These are phyloP conservation scores for Polydrusus pterygomalis DNA, from an alignment of 2,888 invertebrate genomes.

Conservation along the genomic window DNA sequence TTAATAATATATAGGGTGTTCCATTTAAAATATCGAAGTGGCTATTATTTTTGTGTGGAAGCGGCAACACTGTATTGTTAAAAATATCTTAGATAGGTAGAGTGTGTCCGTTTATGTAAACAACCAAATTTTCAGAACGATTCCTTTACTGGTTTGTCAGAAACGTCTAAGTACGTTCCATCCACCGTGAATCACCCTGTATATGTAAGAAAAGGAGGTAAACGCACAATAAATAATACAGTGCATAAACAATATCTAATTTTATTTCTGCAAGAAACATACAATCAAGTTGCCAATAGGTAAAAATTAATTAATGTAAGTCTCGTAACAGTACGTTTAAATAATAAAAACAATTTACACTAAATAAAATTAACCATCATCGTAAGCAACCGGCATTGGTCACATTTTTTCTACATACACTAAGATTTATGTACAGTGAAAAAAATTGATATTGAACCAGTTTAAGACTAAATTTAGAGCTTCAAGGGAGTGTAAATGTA, in stretches of 20 bases:
- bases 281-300: conserved; percentile 35
- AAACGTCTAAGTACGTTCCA: no score
- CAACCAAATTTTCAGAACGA: no score
- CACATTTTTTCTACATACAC: conserved; percentile 23
- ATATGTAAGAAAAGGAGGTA: background rate
- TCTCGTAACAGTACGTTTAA: conserved; percentile 27
- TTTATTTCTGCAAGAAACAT: conserved; percentile 47
- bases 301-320: conserved; percentile 25
- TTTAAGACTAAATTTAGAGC: no score
- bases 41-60: no score
- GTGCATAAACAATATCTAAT: conserved; percentile 42
- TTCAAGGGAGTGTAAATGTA: no score
- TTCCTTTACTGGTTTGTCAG: no score
- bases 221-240: conserved; percentile 7
- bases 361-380: conserved; percentile 23
- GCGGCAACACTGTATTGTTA: no score
- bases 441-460: conserved; percentile 22
- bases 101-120: no score
- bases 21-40: no score
- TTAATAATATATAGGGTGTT: no score
- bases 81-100: no score
- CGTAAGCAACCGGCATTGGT: conserved; percentile 29
- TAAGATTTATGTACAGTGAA: conserved; percentile 27
- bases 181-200: no score
- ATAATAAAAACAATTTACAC: conserved; percentile 3